Evolutionary conservation across 2,797 vertebrate genomes (phyloP), one percentile per base, ranked within the genome.

Genomic region (Halcyon badia): DNA sequence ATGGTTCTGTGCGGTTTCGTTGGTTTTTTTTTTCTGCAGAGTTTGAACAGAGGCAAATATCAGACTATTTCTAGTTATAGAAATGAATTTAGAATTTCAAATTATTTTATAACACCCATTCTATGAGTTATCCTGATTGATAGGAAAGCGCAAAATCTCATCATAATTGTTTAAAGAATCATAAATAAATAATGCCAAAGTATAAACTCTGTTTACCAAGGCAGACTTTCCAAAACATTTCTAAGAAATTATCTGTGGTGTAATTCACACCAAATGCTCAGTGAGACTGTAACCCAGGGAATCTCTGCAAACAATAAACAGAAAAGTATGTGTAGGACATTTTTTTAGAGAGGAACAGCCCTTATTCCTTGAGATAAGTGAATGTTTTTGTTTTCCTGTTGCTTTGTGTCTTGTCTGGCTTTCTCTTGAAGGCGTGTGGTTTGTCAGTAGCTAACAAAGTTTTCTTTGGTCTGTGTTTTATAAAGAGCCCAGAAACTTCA

Each of bases 251-350:
- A 30, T 26, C 7, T 75, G 31, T n/a, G 30, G 26, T 60, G 33
- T 11, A 56, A 31, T n/a, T 89, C 57, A 51, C 58, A 72, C 6
- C 46, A 90, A 83, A 70, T 42, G n/a, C 31, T 81, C 30, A 52
- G 21, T 1, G 9, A 66, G 49, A 69, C 2, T 5, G 5, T 61
- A 58, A 24, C 18, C 77, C 66, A 24, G 22, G 42, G 65, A 87
- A 81, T 69, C 20, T 28, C 54, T 60, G 10, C 17, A 69, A 91
- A 44, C 5, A 24, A 4, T 57, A 44, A 71, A 56, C 12, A 51
- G 42, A 61, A 58, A 6, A 22, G 6, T 15, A 21, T 42, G 14
- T 0, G 0, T 22, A 46, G 14, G 56, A 48, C 1, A 25, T 35
- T 58, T 49, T 54, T 37, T 70, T 57, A 76, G 52, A 64, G 77